Evolutionary conservation across 2,888 invertebrate genomes (phyloP), one percentile per base, ranked within the genome.

Genomic region (Athalia cordata): DNA sequence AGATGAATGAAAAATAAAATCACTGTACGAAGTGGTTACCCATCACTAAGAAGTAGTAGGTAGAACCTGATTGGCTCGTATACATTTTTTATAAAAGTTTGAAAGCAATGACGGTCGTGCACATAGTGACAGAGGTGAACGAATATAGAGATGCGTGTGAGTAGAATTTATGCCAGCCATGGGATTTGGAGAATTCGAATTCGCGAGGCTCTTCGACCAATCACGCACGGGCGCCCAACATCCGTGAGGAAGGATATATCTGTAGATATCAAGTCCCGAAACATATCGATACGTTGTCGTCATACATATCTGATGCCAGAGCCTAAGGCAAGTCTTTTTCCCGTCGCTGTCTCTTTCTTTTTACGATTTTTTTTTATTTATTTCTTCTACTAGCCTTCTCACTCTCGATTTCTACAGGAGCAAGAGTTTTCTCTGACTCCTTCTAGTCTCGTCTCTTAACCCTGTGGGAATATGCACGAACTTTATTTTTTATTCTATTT

Each of bases 281-380:
- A 86, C 85, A 84, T 86, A 86, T 86, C 85, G 85, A 83, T 83
- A 81, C 82, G 83, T 81, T 83, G 84, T 85, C 81, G 87, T 87
- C 87, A 86, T 87, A 87, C 86, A 87, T 87, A 86, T 75, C 75
- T 75, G 75, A 75, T 61, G 75, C 75, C 75, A 62, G 9, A 29
- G 75, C 72, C 72, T 59, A 15, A 45, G 72, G 72, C 72, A 47
- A 72, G 68, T 68, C 68, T 55, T 52, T 43, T 68, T 43, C 52
- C 55, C 29, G 29, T 29, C 29, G 29, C 29, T 29, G 29, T 29
- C 29, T 29, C 29, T 29, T 29, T 29, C 29, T 29, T 29, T 29
- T 29, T 66, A 29, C 49, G 50, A 13, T 66, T 49, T 66, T 50
- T 67, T 15, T 66, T 52, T 55, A 8, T 68, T 15, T 68, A 3